Base-by-base conservation (phyloP, 2,113 vertebrate genomes). In the Gorsachius goisagi region DNA sequence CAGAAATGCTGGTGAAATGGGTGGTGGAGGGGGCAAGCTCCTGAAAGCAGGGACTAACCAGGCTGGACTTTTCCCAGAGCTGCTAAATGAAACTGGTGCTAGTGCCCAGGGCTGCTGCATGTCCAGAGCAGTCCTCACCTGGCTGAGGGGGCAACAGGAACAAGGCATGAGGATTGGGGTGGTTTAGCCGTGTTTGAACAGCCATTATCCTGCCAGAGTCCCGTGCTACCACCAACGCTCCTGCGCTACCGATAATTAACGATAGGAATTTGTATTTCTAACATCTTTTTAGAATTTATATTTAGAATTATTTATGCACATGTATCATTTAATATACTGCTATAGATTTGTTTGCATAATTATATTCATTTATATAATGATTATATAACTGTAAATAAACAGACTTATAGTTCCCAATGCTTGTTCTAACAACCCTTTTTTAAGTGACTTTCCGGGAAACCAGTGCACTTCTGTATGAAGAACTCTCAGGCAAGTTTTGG, bases 131-230 rank as follows among this genome's bases (percentile, higher is more conserved):
- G 37, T 8, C 44, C 72, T 53, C 2, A 2, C 30, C 50, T 32
- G 44, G 27, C 59, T 52, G 28, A 62, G 58, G 7, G 26, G n/a
- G 32, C 74, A 71, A 45, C 0, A 44, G 5, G 11, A 45, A 44
- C 12, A 22, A 50, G 67, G 41, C 59, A 69, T 0, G 0, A 92
- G 32, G 59, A 68, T 15, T 2, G 2, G 58, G 23, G 32, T 13
- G 17, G 53, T 59, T 88, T 37, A 55, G 37, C 26, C 68, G 69
- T 74, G 41, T 59, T 66, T 39, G 60, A 89, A 84, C 62, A 72
- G 63, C 28, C 5, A 8, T 16, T 12, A 35, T 52, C 49, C 39
- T 80, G 59, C 33, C 52, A 53, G 7, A 82, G 33, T n/a, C 45
- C 53, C 45, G 44, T 49, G 37, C 52, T 44, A 58, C 28, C 68